phyloP scores from a whole-genome alignment of 2,888 invertebrate genomes.

The Busseola fusca region DNA sequence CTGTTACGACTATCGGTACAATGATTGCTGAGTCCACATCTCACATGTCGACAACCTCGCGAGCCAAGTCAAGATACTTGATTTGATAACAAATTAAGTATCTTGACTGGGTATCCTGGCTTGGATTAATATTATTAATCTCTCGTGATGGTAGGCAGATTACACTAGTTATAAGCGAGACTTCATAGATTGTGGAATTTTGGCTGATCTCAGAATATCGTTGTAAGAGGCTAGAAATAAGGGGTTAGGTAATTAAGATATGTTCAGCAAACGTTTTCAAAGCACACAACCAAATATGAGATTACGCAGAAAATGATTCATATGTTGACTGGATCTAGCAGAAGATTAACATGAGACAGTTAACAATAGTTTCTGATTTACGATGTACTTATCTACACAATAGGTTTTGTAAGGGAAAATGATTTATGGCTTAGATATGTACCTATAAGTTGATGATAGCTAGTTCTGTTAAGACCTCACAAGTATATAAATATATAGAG shows the following conservation, averaged over 20 bases:
- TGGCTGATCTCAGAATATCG: neutral
- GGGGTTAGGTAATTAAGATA: neutral
- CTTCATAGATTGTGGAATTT: neutral
- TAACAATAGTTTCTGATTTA: conserved; percentile 1
- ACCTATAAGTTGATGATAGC: conserved; percentile 10
- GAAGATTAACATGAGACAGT: neutral
- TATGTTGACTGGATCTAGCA: neutral
- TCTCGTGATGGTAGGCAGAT: neutral
- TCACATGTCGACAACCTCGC: no score
- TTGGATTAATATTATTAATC: no score
- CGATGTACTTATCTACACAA: conserved; percentile 23
- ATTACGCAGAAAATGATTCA: neutral
- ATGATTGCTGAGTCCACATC: no score
- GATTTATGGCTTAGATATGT: conserved; percentile 29
- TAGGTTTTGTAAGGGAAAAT: conserved; percentile 30
- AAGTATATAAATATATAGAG: neutral
- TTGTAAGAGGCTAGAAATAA: neutral
- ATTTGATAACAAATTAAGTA: no score
- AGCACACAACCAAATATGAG: neutral
- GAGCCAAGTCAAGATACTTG: no score
- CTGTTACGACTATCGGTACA: no score
- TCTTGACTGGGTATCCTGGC: no score
- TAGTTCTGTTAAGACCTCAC: neutral
- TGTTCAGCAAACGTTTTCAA: neutral
- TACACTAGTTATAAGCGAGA: neutral